Conservation (phyloP, 2,113 vertebrate genomes). For the Cyrtonyx montezumae region DNA sequence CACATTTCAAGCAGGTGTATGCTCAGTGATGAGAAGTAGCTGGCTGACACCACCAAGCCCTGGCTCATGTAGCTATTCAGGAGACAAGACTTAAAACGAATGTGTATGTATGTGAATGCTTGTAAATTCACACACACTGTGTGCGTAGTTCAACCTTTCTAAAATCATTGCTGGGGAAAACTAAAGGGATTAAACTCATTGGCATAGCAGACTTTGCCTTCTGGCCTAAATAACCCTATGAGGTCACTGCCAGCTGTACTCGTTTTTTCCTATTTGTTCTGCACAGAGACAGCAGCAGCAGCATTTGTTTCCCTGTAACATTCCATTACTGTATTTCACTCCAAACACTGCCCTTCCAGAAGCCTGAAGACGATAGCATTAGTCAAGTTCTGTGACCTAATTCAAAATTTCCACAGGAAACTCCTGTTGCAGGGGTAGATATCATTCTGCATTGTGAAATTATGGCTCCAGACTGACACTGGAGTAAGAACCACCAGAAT, state of each 20-base stretch:
- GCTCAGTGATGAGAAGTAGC: not conserved
- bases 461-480: not conserved
- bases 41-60: not conserved
- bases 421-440: not conserved
- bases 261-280: slow-evolving; percentile 48
- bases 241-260: slow-evolving; percentile 58
- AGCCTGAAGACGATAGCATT: not conserved
- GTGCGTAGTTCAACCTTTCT: not conserved
- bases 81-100: not conserved
- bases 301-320: slow-evolving; percentile 9
- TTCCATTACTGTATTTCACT: slow-evolving; percentile 10
- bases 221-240: slow-evolving; percentile 39
- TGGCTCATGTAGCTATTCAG: not conserved
- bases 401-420: slow-evolving; percentile 9
- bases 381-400: not conserved
- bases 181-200: slow-evolving; percentile 17
- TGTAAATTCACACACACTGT: not conserved
- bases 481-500: not conserved
- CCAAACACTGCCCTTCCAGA: not conserved
- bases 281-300: not conserved
- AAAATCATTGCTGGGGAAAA: not conserved
- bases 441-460: not conserved
- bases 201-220: slow-evolving; percentile 28
- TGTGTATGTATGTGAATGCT: not conserved
- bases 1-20: not conserved